Percentiles rank a stretch among this genome's conserved stretches.
Evolutionary conservation across 2,113 vertebrate species (phyloP).

Genomic region (Crocuta crocuta): DNA sequence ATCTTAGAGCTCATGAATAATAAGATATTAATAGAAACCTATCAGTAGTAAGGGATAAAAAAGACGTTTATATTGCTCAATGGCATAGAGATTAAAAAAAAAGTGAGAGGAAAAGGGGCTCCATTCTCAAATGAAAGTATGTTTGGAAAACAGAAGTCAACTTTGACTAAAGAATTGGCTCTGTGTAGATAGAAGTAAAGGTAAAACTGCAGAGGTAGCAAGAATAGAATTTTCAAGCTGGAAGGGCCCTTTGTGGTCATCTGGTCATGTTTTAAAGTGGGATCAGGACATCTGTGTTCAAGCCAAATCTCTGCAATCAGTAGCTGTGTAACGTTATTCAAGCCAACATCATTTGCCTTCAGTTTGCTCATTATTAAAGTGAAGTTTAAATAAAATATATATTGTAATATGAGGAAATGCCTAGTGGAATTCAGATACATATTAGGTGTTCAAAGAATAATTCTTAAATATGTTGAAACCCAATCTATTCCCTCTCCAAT

Average conservation of each 20-base stretch:
- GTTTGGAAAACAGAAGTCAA: background rate
- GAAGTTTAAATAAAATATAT: constrained; percentile 45
- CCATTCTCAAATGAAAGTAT: background rate
- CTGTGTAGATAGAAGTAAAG: background rate
- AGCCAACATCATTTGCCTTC: background rate
- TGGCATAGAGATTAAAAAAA: background rate
- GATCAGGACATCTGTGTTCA: background rate
- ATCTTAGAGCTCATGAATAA: background rate
- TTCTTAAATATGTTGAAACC: background rate
- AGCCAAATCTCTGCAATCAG: background rate
- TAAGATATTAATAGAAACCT: background rate
- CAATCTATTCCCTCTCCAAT: background rate
- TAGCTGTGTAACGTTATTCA: background rate
- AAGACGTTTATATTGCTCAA: background rate
- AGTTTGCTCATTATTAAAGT: constrained; percentile 39
- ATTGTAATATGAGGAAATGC: background rate
- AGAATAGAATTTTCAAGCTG: background rate
- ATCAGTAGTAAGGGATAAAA: background rate
- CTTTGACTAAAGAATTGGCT: background rate
- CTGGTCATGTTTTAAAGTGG: background rate
- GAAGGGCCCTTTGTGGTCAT: background rate
- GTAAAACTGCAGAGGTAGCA: background rate
- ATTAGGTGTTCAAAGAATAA: constrained; percentile 6
- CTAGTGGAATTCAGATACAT: background rate
- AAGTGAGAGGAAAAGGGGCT: background rate